phyloP scores from a whole-genome alignment of 2,113 vertebrate species.

The Hemiprocne comata region DNA sequence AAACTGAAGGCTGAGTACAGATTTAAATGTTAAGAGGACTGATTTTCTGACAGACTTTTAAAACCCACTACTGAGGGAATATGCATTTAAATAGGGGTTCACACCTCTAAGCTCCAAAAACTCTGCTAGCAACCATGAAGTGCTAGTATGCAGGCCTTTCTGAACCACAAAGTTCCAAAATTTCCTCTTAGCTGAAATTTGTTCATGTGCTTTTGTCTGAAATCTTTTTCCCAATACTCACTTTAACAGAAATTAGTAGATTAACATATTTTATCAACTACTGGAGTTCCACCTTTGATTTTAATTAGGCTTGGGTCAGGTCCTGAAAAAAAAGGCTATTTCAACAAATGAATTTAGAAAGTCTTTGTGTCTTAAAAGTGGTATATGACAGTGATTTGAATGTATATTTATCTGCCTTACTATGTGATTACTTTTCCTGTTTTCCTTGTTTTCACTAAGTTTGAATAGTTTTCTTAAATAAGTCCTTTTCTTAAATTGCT shows the following conservation, averaged over 20 bases:
- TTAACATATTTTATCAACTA: not conserved
- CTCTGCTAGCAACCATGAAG: not conserved
- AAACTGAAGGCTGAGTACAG: not conserved
- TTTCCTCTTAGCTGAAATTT: not conserved
- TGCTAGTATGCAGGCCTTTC: not conserved
- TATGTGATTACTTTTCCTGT: not conserved
- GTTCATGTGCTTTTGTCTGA: not conserved
- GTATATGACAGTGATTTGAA: not conserved
- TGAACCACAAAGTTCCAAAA: not conserved
- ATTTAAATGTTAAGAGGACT: not conserved
- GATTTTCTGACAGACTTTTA: not conserved
- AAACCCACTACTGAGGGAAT: not conserved
- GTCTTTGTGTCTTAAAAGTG: not conserved
- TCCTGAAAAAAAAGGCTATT: not conserved
- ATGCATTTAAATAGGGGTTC: not conserved
- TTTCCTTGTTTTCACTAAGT: not conserved
- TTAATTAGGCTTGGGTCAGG: not conserved
- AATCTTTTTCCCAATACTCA: not conserved
- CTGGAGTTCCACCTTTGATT: not conserved
- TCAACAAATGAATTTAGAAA: not conserved
- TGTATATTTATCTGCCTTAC: not conserved
- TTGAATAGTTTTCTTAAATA: not conserved
- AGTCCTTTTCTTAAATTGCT: not conserved
- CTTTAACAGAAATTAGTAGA: not conserved
- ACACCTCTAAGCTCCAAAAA: not conserved